A percentile compares a stretch with the other conserved stretches of the same genome.
These are phyloP conservation scores for Incurvaria masculella DNA, from an alignment of 2,888 invertebrate genomes.

Conservation along the genomic window DNA sequence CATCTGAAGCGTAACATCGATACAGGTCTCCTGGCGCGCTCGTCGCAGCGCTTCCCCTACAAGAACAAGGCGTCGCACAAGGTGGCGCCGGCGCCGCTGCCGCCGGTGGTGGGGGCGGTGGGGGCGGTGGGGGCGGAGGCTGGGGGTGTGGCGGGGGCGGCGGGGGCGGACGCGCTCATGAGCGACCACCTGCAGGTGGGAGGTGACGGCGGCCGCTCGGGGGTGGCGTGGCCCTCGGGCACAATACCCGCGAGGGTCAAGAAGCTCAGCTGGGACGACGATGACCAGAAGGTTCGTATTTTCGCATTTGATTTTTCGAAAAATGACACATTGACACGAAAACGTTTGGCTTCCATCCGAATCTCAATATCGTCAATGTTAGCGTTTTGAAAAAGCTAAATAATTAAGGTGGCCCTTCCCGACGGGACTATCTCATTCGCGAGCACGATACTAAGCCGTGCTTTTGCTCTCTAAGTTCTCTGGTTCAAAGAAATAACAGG, in stretches of 20 bases:
- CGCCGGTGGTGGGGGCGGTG: slow-evolving; percentile 26
- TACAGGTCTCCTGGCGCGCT: neutral
- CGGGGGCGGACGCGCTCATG: slow-evolving; percentile 31
- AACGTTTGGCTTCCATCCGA: too few species aligned
- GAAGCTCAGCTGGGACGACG: slow-evolving; percentile 77
- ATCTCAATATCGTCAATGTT: too few species aligned
- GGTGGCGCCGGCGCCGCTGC: slow-evolving; percentile 37
- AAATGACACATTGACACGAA: too few species aligned
- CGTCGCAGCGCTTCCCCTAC: slow-evolving; percentile 24
- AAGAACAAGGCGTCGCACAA: slow-evolving; percentile 36
- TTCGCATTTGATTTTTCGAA: too few species aligned
- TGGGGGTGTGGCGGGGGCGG: slow-evolving; percentile 22
- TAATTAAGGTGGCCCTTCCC: too few species aligned
- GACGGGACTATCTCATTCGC: too few species aligned
- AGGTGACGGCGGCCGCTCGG: slow-evolving; percentile 32
- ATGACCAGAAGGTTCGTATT: slow-evolving; percentile 18
- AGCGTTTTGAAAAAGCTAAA: too few species aligned
- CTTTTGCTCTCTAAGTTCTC: too few species aligned
- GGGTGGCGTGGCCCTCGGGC: slow-evolving; percentile 63
- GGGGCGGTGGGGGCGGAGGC: slow-evolving; percentile 25
- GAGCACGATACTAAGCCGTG: too few species aligned
- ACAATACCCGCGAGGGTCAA: slow-evolving; percentile 71
- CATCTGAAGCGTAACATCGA: neutral
- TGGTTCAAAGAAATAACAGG: too few species aligned
- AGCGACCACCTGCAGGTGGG: slow-evolving; percentile 36